Evolutionary conservation across 1,140 invertebrate genomes (phyloP).

Genomic region (Acyrthosiphon pisum): DNA sequence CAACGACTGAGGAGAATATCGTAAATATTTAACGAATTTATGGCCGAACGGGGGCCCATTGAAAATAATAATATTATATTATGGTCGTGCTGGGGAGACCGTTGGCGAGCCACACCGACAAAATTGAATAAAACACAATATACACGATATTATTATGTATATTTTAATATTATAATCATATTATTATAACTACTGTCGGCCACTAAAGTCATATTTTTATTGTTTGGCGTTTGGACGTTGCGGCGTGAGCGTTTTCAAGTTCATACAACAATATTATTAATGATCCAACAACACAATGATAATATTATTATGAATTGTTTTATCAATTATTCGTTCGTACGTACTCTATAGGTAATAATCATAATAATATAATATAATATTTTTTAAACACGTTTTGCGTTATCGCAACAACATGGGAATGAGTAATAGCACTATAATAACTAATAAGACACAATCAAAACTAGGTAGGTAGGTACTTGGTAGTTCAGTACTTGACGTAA

Average conservation of each 20-base stretch:
- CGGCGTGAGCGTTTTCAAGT: background rate
- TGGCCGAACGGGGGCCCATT: background rate
- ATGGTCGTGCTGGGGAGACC: background rate
- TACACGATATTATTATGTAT: background rate
- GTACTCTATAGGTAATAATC: no score
- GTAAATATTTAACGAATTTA: slow-evolving; percentile 19
- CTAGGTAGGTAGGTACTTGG: no score
- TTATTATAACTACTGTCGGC: background rate
- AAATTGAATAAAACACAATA: background rate
- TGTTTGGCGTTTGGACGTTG: background rate
- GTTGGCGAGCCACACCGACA: background rate
- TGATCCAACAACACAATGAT: background rate
- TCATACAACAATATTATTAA: background rate
- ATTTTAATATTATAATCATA: background rate
- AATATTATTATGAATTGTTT: background rate
- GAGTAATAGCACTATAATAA: no score
- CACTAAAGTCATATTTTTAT: background rate
- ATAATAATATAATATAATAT: no score
- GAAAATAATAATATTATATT: background rate
- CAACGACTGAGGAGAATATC: background rate
- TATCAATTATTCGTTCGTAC: background rate
- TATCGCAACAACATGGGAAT: no score
- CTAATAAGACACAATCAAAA: no score
- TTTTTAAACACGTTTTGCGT: no score
- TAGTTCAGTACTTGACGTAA: no score